Evolutionary conservation across 2,113 vertebrate species (phyloP).

Genomic region (Gracilinanus agilis): DNA sequence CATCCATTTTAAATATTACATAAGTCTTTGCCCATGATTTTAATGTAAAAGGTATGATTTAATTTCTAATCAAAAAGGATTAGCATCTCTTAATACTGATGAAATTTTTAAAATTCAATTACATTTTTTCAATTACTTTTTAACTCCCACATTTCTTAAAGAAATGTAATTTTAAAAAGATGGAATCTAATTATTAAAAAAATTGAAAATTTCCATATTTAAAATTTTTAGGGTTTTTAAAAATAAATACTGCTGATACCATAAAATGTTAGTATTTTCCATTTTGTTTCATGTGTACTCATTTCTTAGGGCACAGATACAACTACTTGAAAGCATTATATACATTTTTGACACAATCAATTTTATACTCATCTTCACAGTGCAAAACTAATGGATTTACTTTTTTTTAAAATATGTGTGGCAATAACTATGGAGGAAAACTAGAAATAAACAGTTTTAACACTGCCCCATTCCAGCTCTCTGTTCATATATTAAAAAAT

Average conservation of each 20-base stretch:
- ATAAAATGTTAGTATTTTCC: conserved; percentile 15
- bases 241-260: conserved; percentile 8
- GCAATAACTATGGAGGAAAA: neutral
- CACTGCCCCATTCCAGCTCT: neutral
- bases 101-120: conserved; percentile 17
- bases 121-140: neutral
- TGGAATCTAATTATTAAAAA: neutral
- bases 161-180: neutral
- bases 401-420: neutral
- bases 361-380: neutral
- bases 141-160: conserved; percentile 1
- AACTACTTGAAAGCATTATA: conserved; percentile 24
- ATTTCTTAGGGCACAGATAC: conserved; percentile 17
- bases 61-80: conserved; percentile 25
- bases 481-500: neutral
- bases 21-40: conserved; percentile 20
- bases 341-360: neutral
- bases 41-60: neutral
- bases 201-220: conserved; percentile 9
- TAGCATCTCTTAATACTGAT: neutral
- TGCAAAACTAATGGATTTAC: neutral
- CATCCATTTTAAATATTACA: conserved; percentile 6
- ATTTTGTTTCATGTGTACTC: conserved; percentile 18
- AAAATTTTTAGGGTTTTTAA: conserved; percentile 27
- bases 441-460: neutral